Conservation (phyloP, 2,113 vertebrate species). For the Pelodiscus sinensis region DNA sequence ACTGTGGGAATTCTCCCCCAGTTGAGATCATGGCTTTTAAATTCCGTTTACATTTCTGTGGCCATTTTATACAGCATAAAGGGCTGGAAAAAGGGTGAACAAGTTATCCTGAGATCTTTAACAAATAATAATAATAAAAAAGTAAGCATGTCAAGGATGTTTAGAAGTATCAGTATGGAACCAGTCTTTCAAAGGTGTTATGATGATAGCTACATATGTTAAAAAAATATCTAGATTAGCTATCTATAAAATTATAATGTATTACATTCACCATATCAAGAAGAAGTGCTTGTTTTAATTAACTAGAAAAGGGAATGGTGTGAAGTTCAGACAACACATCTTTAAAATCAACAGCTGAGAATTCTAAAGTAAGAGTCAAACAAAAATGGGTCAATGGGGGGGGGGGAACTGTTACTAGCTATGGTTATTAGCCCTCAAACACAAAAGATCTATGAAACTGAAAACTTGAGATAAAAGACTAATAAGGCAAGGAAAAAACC, state of each 20-base stretch:
- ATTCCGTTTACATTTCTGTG: background rate
- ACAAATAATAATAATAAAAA: no score
- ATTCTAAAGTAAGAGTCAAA: background rate
- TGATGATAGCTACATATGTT: background rate
- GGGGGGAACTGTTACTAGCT: fast-evolving
- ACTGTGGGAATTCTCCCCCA: no score
- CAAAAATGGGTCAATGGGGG: background rate
- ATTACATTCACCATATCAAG: background rate
- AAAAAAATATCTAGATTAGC: background rate
- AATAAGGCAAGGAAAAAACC: background rate
- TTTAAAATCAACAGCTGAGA: background rate
- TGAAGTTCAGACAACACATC: background rate
- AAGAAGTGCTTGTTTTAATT: background rate
- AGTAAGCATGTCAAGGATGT: background rate
- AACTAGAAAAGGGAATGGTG: background rate
- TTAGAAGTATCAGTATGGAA: background rate
- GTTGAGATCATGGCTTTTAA: background rate
- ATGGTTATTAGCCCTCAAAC: background rate
- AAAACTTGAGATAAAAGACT: background rate
- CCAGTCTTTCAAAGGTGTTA: background rate
- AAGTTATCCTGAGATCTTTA: background rate
- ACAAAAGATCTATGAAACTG: background rate
- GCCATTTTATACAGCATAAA: background rate
- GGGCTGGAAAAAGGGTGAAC: background rate
- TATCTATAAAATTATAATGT: background rate